Percentiles rank a stretch among this genome's conserved stretches.
Evolutionary conservation across 2,888 invertebrate genomes (phyloP).

Genomic region (Glaucopsyche alexis): DNA sequence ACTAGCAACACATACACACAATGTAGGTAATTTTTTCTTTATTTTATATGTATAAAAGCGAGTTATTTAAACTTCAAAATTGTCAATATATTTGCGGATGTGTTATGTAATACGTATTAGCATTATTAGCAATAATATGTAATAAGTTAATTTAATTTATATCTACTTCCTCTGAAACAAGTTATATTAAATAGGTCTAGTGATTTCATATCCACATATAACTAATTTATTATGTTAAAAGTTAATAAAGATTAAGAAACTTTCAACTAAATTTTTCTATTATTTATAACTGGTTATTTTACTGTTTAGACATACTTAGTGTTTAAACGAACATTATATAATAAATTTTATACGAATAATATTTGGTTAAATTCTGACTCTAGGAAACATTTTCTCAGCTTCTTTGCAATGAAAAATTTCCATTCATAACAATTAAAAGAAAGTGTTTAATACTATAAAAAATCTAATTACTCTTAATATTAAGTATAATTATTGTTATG

Average conservation of each 20-base stretch:
- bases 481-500: too few relatives aligned
- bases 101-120: background rate
- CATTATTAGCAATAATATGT: background rate
- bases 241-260: background rate
- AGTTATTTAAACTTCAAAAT: background rate
- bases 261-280: background rate
- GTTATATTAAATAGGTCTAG: constrained; percentile 1
- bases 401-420: too few relatives aligned
- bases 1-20: background rate
- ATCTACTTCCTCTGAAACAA: background rate
- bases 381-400: too few relatives aligned
- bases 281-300: background rate
- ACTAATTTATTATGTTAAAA: background rate
- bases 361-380: too few relatives aligned
- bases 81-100: background rate
- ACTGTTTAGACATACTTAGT: background rate
- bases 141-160: background rate
- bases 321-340: too few relatives aligned
- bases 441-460: too few relatives aligned
- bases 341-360: too few relatives aligned
- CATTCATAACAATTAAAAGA: too few relatives aligned
- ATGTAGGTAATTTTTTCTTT: background rate
- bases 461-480: too few relatives aligned
- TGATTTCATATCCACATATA: background rate
- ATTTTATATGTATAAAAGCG: too few relatives aligned